A percentile compares a stretch with the other conserved stretches of the same genome.
These are phyloP conservation scores for Drosophila cardini DNA, from an alignment of 1,140 invertebrate species.

Conservation along the genomic window DNA sequence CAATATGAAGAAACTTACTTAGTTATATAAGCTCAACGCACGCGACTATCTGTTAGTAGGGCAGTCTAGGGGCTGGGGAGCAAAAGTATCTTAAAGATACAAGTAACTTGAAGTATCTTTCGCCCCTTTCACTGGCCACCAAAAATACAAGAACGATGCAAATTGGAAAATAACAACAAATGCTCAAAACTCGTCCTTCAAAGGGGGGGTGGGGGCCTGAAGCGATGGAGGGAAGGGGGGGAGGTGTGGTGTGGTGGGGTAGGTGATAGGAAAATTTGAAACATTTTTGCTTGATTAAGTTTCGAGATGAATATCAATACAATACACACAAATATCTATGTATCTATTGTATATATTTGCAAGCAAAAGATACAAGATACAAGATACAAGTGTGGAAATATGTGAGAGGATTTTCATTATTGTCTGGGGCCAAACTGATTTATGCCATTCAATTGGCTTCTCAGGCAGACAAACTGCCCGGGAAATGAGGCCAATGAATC, in stretches of 20 bases:
- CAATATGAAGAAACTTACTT: conserved; percentile 30
- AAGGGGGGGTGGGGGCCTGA: not conserved
- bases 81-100: conserved; percentile 41
- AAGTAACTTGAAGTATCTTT: conserved; percentile 9
- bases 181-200: conserved; percentile 8
- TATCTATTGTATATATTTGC: not conserved
- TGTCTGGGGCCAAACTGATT: conserved; percentile 68
- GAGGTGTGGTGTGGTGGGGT: not conserved
- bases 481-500: conserved; percentile 75
- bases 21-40: conserved; percentile 62
- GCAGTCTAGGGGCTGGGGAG: not conserved
- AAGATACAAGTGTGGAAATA: conserved; percentile 19
- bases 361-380: conserved; percentile 18
- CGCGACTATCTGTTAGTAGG: conserved; percentile 63
- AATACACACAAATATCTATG: not conserved
- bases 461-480: conserved; percentile 54
- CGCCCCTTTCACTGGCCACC: not conserved
- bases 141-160: conserved; percentile 3
- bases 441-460: conserved; percentile 70
- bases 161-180: conserved; percentile 3
- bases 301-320: conserved; percentile 68
- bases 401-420: conserved; percentile 62
- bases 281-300: conserved; percentile 69
- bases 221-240: not conserved
- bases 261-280: conserved; percentile 30